A percentile compares a stretch with the other conserved stretches of the same genome.
These are phyloP conservation scores for Oscheius sp. DNA, from an alignment of 1,140 invertebrate genomes.

Conservation along the genomic window DNA sequence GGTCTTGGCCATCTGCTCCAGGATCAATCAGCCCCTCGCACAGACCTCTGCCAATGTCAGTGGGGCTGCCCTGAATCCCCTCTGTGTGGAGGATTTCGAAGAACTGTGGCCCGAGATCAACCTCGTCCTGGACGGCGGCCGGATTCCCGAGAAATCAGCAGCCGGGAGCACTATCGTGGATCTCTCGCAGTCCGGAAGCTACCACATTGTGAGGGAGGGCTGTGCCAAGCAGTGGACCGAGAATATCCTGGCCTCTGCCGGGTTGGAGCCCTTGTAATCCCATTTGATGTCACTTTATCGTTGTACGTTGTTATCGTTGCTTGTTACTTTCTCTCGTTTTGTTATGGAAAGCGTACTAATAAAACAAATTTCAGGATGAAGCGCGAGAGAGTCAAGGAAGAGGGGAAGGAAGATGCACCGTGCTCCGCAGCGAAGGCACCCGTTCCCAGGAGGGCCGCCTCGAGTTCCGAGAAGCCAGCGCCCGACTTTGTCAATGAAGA, in stretches of 20 bases:
- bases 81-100: conserved; percentile 31
- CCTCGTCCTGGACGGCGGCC: conserved; percentile 34
- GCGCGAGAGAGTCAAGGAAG: neutral
- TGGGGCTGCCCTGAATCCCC: conserved; percentile 26
- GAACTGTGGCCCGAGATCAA: conserved; percentile 31
- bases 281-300: no score
- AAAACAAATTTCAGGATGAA: conserved; percentile 13
- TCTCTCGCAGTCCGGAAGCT: conserved; percentile 26
- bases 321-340: neutral
- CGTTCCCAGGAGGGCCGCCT: no score
- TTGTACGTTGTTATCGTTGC: neutral
- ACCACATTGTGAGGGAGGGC: conserved; percentile 33
- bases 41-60: conserved; percentile 42
- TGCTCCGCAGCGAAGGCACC: no score
- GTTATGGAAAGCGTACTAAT: neutral
- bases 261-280: conserved; percentile 4
- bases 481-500: no score
- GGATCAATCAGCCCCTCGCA: conserved; percentile 32
- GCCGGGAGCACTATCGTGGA: conserved; percentile 38
- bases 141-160: conserved; percentile 6
- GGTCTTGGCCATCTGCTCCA: conserved; percentile 30
- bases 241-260: conserved; percentile 8
- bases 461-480: no score
- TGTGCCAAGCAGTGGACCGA: conserved; percentile 23
- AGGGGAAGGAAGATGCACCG: neutral